phyloP scores from a whole-genome alignment of 1,140 invertebrate species.

The Prorops nasuta region DNA sequence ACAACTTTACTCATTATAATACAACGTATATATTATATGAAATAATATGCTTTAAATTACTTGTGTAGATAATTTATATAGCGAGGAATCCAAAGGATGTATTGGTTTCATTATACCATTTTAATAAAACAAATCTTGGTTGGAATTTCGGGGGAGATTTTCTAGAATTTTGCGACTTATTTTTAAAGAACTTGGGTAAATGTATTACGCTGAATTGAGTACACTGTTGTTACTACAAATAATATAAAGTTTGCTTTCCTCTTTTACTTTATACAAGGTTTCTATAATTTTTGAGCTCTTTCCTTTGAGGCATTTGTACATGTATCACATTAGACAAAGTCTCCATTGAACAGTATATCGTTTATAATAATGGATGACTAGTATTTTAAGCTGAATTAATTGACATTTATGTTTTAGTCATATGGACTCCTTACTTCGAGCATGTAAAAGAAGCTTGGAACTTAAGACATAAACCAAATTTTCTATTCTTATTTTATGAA shows the following conservation, averaged over 20 bases:
- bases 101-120: conserved; percentile 73
- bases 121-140: too few relatives aligned
- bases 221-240: too few relatives aligned
- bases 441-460: conserved; percentile 69
- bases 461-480: conserved; percentile 60
- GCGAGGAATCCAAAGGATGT: conserved; percentile 78
- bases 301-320: conserved; percentile 31
- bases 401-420: conserved; percentile 50
- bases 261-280: too few relatives aligned
- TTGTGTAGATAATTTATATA: conserved; percentile 69
- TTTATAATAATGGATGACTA: conserved; percentile 67
- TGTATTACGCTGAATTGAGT: too few relatives aligned
- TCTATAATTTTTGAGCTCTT: conserved; percentile 75
- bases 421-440: conserved; percentile 66
- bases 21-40: too few relatives aligned
- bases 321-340: conserved; percentile 69
- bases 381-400: background rate
- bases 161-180: too few relatives aligned
- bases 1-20: background rate
- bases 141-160: too few relatives aligned
- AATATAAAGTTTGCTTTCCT: too few relatives aligned
- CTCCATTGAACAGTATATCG: conserved; percentile 69
- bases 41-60: too few relatives aligned
- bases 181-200: too few relatives aligned
- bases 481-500: conserved; percentile 74